A percentile compares a stretch with the other conserved stretches of the same genome.
These are phyloP conservation scores for Serinus canaria DNA, from an alignment of 2,113 vertebrate genomes.

Conservation along the genomic window DNA sequence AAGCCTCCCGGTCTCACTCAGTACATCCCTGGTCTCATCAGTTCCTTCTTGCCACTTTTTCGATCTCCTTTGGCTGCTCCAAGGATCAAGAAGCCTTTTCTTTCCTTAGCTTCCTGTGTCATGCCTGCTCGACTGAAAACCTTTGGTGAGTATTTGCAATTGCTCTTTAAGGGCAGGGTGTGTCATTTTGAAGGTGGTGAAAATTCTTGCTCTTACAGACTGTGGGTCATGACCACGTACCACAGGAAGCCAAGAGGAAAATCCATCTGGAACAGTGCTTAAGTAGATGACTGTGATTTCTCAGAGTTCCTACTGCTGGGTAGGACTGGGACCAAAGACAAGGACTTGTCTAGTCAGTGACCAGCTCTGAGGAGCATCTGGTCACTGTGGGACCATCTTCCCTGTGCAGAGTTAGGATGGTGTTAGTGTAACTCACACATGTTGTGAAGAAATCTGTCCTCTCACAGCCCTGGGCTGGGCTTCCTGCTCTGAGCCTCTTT, in stretches of 20 bases:
- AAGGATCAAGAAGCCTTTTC: constrained; percentile 79
- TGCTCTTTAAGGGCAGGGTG: not conserved
- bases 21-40: constrained; percentile 85
- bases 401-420: not conserved
- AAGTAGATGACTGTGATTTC: not conserved
- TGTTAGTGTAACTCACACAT: not conserved
- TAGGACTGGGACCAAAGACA: not conserved
- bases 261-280: not conserved
- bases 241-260: not conserved
- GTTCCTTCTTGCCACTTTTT: constrained; percentile 86
- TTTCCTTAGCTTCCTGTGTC: constrained; percentile 85
- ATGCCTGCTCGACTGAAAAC: constrained; percentile 84
- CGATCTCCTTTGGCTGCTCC: constrained; percentile 91
- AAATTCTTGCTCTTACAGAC: not conserved
- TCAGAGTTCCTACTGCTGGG: not conserved
- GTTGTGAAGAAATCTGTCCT: not conserved
- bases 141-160: constrained; percentile 78
- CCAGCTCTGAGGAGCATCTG: not conserved
- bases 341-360: not conserved
- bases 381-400: not conserved
- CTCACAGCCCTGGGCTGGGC: not conserved
- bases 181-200: not conserved
- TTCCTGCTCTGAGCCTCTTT: not conserved
- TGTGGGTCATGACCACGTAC: not conserved
- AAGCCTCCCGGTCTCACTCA: constrained; percentile 82